Percentiles rank a stretch among this genome's conserved stretches.
Conservation (phyloP, 2,888 invertebrate species). For the Hyposoter dolosus region DNA sequence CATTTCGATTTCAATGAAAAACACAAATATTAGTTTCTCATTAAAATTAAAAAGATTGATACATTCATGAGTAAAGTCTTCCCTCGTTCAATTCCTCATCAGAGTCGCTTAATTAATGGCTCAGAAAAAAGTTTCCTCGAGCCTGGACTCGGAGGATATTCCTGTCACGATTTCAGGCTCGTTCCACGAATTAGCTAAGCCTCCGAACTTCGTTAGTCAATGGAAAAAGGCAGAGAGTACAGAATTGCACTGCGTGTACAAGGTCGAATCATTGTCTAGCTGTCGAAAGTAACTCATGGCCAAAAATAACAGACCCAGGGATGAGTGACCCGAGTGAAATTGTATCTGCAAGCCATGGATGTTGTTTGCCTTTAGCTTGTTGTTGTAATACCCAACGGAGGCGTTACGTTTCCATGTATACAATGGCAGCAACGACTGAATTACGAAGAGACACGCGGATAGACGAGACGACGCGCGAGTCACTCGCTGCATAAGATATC, state of each 20-base stretch:
- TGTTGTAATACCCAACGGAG: slow-evolving; percentile 64
- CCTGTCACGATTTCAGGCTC: neutral
- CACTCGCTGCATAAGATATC: slow-evolving; percentile 39
- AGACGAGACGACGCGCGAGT: slow-evolving; percentile 61
- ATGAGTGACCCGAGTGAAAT: slow-evolving; percentile 33
- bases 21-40: neutral
- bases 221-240: slow-evolving; percentile 1
- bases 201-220: neutral
- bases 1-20: neutral
- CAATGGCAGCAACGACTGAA: slow-evolving; percentile 56
- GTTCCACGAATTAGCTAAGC: neutral
- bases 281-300: neutral
- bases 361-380: slow-evolving; percentile 32
- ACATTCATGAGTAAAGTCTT: neutral
- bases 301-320: slow-evolving; percentile 17
- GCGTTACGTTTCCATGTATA: slow-evolving; percentile 55
- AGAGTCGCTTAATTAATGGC: neutral
- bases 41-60: neutral
- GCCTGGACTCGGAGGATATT: neutral
- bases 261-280: slow-evolving; percentile 20
- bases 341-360: slow-evolving; percentile 49
- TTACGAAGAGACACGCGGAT: slow-evolving; percentile 56
- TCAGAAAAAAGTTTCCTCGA: neutral
- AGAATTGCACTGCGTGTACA: too few species aligned
- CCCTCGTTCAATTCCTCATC: neutral